phyloP scores from a whole-genome alignment of 2,888 invertebrate genomes.

The Steinernema scapterisci region DNA sequence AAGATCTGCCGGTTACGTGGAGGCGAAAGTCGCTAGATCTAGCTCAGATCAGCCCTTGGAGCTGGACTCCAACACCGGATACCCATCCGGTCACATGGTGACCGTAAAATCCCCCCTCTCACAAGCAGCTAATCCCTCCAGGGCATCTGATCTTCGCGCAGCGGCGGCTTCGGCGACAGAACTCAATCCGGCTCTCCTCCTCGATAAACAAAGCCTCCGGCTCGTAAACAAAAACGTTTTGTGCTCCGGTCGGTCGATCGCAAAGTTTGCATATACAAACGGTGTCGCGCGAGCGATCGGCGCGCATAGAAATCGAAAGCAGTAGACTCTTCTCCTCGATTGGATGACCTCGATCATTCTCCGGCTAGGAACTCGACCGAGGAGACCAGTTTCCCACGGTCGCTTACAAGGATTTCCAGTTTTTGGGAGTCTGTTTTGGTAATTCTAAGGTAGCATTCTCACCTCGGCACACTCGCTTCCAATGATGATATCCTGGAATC shows the following conservation, averaged over 20 bases:
- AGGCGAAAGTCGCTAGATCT: too few relatives aligned
- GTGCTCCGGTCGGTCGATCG: neutral
- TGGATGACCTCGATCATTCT: neutral
- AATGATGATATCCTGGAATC: slow-evolving; percentile 66
- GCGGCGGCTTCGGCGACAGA: too few relatives aligned
- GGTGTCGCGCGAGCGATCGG: neutral
- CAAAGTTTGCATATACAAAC: slow-evolving; percentile 17
- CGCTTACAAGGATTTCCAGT: too few relatives aligned
- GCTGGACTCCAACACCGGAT: too few relatives aligned
- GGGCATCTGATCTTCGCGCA: neutral
- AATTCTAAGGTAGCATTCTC: too few relatives aligned
- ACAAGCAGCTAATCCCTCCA: slow-evolving; percentile 12
- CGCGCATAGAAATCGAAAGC: slow-evolving; percentile 6
- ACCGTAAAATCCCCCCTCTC: neutral
- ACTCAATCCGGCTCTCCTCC: slow-evolving; percentile 8
- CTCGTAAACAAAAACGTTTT: slow-evolving; percentile 17
- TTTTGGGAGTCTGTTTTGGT: too few relatives aligned
- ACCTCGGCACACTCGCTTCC: slow-evolving; percentile 66
- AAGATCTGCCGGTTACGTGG: too few relatives aligned
- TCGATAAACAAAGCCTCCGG: slow-evolving; percentile 14
- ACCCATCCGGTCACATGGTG: neutral
- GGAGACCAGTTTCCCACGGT: too few relatives aligned
- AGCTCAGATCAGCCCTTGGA: too few relatives aligned
- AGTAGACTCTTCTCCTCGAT: too few relatives aligned
- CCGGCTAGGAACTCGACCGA: too few relatives aligned